These are phyloP conservation scores for Smithornis capensis DNA, from an alignment of 2,113 vertebrate genomes.

Conservation along the genomic window DNA sequence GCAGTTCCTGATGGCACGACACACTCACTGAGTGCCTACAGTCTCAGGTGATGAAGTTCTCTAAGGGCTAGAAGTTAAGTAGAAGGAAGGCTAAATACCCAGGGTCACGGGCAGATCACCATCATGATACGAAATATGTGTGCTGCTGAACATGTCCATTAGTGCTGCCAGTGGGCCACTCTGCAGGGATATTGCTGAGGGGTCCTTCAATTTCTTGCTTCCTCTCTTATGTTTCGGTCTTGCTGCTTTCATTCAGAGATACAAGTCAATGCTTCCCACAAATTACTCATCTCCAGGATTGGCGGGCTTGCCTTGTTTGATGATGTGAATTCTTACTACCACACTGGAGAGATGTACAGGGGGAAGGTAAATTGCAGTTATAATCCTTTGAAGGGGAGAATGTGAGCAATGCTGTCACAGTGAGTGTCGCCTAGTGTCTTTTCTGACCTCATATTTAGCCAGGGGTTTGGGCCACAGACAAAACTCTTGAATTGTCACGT, in stretches of 20 bases:
- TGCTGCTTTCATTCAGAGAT: neutral
- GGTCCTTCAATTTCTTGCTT: neutral
- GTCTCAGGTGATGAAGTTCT: neutral
- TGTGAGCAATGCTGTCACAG: neutral
- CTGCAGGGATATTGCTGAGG: neutral
- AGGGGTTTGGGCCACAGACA: neutral
- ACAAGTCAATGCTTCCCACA: slow-evolving; percentile 16
- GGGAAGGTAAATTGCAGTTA: slow-evolving; percentile 63
- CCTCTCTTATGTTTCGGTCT: neutral
- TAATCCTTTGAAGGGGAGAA: neutral
- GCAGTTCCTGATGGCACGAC: neutral
- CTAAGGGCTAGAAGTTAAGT: neutral
- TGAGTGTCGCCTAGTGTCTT: neutral
- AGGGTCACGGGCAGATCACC: neutral
- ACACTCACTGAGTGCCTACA: fast-evolving
- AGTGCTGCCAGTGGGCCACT: neutral
- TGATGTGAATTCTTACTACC: slow-evolving; percentile 63
- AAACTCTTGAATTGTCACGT: neutral
- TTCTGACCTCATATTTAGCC: neutral
- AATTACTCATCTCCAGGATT: slow-evolving; percentile 49
- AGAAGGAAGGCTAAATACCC: neutral
- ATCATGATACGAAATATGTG: neutral
- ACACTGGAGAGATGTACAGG: slow-evolving; percentile 51
- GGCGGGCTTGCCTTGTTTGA: slow-evolving; percentile 28
- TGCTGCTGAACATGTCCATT: neutral